Evolutionary conservation across 2,888 invertebrate genomes (phyloP).

Genomic region (Aricia artaxerxes): DNA sequence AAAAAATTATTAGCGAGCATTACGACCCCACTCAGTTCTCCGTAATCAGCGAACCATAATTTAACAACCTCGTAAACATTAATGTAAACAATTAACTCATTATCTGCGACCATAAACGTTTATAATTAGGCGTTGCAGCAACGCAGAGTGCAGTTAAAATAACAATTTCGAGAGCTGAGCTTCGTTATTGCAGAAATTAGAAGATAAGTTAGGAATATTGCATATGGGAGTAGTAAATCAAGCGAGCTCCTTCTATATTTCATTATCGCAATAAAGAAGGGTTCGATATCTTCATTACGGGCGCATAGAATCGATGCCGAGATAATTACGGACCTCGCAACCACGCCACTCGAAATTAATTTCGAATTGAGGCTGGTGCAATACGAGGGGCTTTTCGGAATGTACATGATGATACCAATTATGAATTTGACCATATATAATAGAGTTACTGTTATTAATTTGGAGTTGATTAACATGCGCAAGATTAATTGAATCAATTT

Average conservation of each 20-base stretch:
- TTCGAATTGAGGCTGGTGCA: conserved; percentile 50
- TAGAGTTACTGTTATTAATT: conserved; percentile 4
- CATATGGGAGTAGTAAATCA: conserved; percentile 36
- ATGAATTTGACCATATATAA: conserved; percentile 28
- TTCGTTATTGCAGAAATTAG: conserved; percentile 16
- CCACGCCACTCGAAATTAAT: conserved; percentile 58
- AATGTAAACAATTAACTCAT: conserved; percentile 25
- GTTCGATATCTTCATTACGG: conserved; percentile 68
- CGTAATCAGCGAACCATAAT: conserved; percentile 5
- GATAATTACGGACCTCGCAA: conserved; percentile 62
- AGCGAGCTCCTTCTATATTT: conserved; percentile 52
- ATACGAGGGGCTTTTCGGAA: conserved; percentile 40
- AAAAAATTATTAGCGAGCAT: neutral
- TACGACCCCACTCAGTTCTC: neutral
- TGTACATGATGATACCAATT: conserved; percentile 41
- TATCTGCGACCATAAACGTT: conserved; percentile 21
- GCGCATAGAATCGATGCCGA: conserved; percentile 60
- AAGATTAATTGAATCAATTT: neutral
- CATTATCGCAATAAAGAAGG: conserved; percentile 63
- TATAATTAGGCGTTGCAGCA: conserved; percentile 17
- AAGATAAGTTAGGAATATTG: conserved; percentile 1
- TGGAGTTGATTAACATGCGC: neutral
- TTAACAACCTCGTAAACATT: conserved; percentile 18
- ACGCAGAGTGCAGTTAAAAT: conserved; percentile 10
- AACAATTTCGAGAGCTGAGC: conserved; percentile 19